Percentiles rank a stretch among this genome's conserved stretches.
These are phyloP conservation scores for Daphoenositta chrysoptera DNA, from an alignment of 2,113 vertebrate species.

Conservation along the genomic window DNA sequence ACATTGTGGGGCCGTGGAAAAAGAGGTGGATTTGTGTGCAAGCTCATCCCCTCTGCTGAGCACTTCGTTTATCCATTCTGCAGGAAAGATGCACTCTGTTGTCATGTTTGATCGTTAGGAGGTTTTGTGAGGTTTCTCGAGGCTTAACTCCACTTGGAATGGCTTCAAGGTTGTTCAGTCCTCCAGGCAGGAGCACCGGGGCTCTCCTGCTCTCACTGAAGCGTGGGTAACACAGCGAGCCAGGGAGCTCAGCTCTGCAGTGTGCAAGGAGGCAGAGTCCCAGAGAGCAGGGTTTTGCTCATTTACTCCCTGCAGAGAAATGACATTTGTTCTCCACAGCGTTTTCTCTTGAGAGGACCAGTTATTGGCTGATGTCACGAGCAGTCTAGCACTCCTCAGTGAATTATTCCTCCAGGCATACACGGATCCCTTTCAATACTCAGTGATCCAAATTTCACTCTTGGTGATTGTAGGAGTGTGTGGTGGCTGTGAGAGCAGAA, in stretches of 20 bases:
- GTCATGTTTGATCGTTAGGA: background rate
- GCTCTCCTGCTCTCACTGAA: background rate
- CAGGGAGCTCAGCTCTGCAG: background rate
- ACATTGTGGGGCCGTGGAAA: background rate
- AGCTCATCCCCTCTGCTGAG: background rate
- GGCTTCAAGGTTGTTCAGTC: background rate
- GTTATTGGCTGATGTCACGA: constrained; percentile 19
- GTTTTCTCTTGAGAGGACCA: constrained; percentile 9
- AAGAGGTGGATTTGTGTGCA: background rate
- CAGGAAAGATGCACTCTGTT: rapidly evolving
- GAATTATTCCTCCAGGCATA: background rate
- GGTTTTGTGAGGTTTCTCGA: background rate
- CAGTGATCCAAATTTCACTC: background rate
- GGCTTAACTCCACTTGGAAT: background rate
- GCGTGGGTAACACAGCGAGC: background rate
- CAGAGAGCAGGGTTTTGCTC: background rate
- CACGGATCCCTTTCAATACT: background rate
- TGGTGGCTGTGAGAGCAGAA: background rate
- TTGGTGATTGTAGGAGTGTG: background rate
- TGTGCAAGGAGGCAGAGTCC: background rate
- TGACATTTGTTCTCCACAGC: constrained; percentile 21
- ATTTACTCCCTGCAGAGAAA: constrained; percentile 33
- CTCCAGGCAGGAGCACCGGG: background rate
- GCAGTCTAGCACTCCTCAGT: background rate
- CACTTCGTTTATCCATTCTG: background rate